Conservation (phyloP, 2,888 invertebrate species). For the Archips crataeganus region DNA sequence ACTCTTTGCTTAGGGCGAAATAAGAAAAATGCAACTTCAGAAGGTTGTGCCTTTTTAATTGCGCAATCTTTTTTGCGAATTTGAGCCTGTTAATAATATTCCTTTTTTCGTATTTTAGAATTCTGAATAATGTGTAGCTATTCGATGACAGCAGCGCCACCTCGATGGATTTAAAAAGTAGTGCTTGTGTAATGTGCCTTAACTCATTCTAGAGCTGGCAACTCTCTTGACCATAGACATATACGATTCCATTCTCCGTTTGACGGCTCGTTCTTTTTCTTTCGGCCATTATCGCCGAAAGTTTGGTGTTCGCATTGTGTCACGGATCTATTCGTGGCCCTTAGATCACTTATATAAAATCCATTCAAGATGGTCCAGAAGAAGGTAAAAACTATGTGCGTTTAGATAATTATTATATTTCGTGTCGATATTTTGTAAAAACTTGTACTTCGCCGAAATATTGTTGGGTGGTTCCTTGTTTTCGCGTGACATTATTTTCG, state of each 20-base stretch:
- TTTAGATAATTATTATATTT: conserved; percentile 74
- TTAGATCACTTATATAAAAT: conserved; percentile 78
- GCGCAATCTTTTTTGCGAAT: no score
- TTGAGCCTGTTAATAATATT: no score
- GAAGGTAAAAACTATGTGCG: conserved; percentile 85
- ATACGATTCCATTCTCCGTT: conserved; percentile 25
- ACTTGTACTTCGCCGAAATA: conserved; percentile 55
- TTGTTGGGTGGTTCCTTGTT: conserved; percentile 53
- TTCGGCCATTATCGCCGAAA: conserved; percentile 84
- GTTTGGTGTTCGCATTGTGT: conserved; percentile 77
- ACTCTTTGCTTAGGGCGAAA: no score
- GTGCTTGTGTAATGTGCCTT: not conserved
- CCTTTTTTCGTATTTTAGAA: no score
- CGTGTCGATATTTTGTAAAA: conserved; percentile 54
- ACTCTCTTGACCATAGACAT: conserved; percentile 29
- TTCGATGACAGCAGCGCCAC: not conserved
- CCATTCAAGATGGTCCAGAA: conserved; percentile 84
- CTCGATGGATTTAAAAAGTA: not conserved
- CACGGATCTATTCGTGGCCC: conserved; percentile 83
- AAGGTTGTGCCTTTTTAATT: no score
- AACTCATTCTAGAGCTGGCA: conserved; percentile 17
- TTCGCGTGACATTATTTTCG: conserved; percentile 52
- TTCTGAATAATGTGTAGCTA: no score
- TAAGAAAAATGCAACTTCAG: no score
- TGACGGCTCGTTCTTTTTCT: conserved; percentile 63